phyloP scores from a whole-genome alignment of 1,140 invertebrate genomes.

The Drosophila azteca region DNA sequence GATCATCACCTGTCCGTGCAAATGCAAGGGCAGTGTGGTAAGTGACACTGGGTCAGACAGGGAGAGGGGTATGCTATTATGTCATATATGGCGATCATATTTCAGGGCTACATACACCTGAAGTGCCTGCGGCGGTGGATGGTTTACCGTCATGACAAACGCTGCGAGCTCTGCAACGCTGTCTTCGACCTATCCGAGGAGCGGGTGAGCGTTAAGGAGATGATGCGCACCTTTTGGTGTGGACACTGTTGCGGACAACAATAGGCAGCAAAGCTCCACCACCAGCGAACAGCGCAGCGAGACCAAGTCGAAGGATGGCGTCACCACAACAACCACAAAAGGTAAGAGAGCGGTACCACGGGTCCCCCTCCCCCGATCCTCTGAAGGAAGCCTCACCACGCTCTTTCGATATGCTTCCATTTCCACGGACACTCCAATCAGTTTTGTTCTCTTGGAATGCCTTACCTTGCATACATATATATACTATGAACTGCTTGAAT shows the following conservation, averaged over 20 bases:
- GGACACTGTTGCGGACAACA: conserved; percentile 66
- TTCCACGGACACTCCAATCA: too few species aligned
- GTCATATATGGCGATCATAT: not conserved
- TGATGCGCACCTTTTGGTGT: conserved; percentile 70
- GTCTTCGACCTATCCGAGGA: conserved; percentile 61
- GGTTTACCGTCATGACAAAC: conserved; percentile 71
- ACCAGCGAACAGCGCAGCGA: conserved; percentile 79
- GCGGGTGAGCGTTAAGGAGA: conserved; percentile 62
- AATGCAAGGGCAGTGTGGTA: conserved; percentile 78
- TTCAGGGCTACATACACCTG: conserved; percentile 71
- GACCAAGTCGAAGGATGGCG: conserved; percentile 80
- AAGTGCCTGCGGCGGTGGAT: conserved; percentile 79
- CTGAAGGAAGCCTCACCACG: too few species aligned
- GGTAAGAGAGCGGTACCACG: conserved; percentile 46
- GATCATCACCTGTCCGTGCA: conserved; percentile 71
- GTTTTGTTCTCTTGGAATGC: not conserved
- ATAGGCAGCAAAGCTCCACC: conserved; percentile 76
- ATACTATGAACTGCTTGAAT: not conserved
- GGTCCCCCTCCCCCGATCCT: too few species aligned
- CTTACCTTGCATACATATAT: not conserved
- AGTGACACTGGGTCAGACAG: conserved; percentile 38
- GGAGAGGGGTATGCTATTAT: too few species aligned
- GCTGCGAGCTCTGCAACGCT: conserved; percentile 69
- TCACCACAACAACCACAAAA: conserved; percentile 83
- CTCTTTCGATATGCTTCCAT: too few species aligned